Conservation (phyloP, 2,797 vertebrate species). For the Sebastes nivosus region DNA sequence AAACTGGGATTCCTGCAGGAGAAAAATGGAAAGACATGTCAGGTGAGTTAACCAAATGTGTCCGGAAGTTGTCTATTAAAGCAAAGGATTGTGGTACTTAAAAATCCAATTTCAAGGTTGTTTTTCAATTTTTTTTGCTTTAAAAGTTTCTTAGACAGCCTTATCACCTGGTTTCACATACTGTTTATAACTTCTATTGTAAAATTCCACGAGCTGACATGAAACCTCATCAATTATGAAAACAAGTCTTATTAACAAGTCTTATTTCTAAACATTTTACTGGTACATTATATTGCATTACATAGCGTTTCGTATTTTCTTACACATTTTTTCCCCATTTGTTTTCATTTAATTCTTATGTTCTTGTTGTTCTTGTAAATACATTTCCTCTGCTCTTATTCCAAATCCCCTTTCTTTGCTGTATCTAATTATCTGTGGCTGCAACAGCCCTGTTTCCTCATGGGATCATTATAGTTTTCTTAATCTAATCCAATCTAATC, state of each 20-base stretch:
- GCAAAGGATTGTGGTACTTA: neutral
- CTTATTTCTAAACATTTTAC: neutral
- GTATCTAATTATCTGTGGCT: conserved; percentile 31
- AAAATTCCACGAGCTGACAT: too few relatives aligned
- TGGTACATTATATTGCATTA: neutral
- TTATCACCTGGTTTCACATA: neutral
- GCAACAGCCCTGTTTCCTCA: conserved; percentile 8
- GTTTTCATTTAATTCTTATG: neutral
- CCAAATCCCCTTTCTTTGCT: conserved; percentile 19
- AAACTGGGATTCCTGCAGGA: conserved; percentile 46
- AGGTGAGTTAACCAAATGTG: conserved; percentile 33
- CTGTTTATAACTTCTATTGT: neutral
- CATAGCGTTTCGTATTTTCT: neutral
- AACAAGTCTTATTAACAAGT: neutral
- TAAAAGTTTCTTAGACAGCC: neutral
- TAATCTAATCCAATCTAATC: conserved; percentile 27
- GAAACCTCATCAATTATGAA: too few relatives aligned
- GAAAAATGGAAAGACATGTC: conserved; percentile 45
- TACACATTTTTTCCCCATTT: neutral
- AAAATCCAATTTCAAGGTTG: neutral
- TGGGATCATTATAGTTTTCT: conserved; percentile 30
- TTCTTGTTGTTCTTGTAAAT: conserved; percentile 22
- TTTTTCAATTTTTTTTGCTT: neutral
- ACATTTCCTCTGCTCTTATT: conserved; percentile 23
- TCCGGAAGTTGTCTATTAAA: conserved; percentile 17